phyloP scores from a whole-genome alignment of 2,888 invertebrate species.

The Gortyna flavago region DNA sequence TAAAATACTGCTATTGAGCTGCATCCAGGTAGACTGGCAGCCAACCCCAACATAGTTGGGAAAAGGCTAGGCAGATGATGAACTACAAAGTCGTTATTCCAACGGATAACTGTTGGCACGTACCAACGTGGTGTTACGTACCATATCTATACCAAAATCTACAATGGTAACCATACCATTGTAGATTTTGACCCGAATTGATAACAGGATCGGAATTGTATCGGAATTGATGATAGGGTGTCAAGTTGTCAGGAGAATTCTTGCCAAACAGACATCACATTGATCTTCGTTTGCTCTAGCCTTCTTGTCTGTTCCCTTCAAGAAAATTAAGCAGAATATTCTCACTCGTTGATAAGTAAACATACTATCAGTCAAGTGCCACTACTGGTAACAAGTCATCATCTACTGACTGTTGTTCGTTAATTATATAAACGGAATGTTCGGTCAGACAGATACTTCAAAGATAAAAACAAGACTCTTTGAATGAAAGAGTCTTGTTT shows the following conservation, averaged over 20 bases:
- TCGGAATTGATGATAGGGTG: slow-evolving; percentile 31
- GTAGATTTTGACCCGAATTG: slow-evolving; percentile 21
- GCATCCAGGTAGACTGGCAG: too few species aligned
- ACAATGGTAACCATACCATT: too few species aligned
- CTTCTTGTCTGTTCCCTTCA: slow-evolving; percentile 31
- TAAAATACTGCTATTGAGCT: too few species aligned
- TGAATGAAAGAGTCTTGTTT: slow-evolving; percentile 48
- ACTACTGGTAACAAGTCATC: slow-evolving; percentile 53
- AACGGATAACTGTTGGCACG: slow-evolving; percentile 15
- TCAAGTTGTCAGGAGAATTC: slow-evolving; percentile 43
- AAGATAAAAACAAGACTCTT: too few species aligned
- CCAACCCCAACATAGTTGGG: too few species aligned
- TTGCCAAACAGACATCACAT: slow-evolving; percentile 45
- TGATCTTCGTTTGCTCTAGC: slow-evolving; percentile 51
- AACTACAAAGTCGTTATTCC: neutral
- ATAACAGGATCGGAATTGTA: slow-evolving; percentile 43
- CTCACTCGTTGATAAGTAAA: slow-evolving; percentile 44
- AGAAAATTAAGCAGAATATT: slow-evolving; percentile 51
- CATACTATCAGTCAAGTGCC: slow-evolving; percentile 66
- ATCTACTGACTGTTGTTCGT: slow-evolving; percentile 18
- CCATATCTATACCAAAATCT: too few species aligned
- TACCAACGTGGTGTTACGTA: too few species aligned
- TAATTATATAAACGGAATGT: slow-evolving; percentile 47
- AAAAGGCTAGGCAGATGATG: too few species aligned
- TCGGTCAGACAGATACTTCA: slow-evolving; percentile 47